These are phyloP conservation scores for Dasyornis broadbenti DNA, from an alignment of 2,113 vertebrate genomes.

Conservation along the genomic window DNA sequence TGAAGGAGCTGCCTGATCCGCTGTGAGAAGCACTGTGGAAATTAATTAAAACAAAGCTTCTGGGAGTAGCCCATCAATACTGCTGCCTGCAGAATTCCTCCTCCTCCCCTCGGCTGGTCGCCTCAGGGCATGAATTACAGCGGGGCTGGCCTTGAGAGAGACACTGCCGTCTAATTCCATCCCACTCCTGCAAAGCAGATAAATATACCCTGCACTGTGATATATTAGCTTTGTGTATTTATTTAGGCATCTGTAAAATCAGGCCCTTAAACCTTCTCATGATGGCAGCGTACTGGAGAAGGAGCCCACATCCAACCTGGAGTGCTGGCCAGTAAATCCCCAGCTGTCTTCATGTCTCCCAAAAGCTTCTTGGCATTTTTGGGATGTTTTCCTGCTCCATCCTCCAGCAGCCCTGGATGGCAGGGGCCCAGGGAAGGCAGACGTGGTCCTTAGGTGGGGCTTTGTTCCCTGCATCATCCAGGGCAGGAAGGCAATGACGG, in stretches of 20 bases:
- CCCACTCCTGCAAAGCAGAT: neutral
- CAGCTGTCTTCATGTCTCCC: neutral
- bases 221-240: neutral
- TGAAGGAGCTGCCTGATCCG: neutral
- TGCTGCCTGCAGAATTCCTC: neutral
- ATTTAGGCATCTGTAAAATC: neutral
- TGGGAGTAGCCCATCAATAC: conserved; percentile 27
- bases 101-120: neutral
- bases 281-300: neutral
- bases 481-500: neutral
- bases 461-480: neutral
- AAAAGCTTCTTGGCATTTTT: neutral
- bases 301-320: neutral
- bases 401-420: neutral
- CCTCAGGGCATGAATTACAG: neutral
- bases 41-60: conserved; percentile 30
- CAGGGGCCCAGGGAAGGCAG: neutral
- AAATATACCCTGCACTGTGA: neutral
- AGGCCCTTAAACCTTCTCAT: neutral
- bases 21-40: neutral
- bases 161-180: neutral
- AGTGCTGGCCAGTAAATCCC: neutral
- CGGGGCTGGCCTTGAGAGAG: neutral
- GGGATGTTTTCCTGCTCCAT: neutral
- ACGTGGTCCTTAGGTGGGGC: neutral